These are phyloP conservation scores for Neosalanx taihuensis DNA, from an alignment of 2,797 vertebrate genomes.

Conservation along the genomic window DNA sequence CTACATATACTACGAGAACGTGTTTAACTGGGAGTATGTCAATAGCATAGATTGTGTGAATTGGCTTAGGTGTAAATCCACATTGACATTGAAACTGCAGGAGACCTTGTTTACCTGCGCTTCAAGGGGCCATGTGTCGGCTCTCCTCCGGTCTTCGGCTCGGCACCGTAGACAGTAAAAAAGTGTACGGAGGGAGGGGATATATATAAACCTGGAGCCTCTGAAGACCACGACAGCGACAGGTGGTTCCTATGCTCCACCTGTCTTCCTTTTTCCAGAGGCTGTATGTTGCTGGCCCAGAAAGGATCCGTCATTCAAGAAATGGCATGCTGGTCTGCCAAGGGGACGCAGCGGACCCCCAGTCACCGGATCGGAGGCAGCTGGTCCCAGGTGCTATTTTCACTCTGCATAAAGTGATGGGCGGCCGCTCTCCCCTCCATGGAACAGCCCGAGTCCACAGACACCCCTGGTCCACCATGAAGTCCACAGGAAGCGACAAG, in stretches of 20 bases:
- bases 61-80: not conserved
- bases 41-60: no score
- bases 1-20: no score
- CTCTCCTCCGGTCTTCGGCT: not conserved
- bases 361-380: conserved; percentile 79
- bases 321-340: conserved; percentile 69
- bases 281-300: conserved; percentile 66
- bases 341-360: conserved; percentile 60
- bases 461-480: conserved; percentile 65
- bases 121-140: not conserved
- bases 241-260: conserved; percentile 72
- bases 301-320: conserved; percentile 81
- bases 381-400: conserved; percentile 71
- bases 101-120: not conserved
- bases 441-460: conserved; percentile 45
- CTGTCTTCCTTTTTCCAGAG: conserved; percentile 70
- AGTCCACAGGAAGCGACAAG: conserved; percentile 63
- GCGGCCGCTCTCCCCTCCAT: conserved; percentile 48
- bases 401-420: conserved; percentile 74
- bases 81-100: not conserved
- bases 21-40: no score
- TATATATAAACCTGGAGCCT: conserved; percentile 62
- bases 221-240: conserved; percentile 55
- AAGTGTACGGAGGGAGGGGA: conserved; percentile 25
- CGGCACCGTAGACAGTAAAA: not conserved